Evolutionary conservation across 2,888 invertebrate species (phyloP), one percentile per base, ranked within the genome.

Genomic region (Orthosia incerta): DNA sequence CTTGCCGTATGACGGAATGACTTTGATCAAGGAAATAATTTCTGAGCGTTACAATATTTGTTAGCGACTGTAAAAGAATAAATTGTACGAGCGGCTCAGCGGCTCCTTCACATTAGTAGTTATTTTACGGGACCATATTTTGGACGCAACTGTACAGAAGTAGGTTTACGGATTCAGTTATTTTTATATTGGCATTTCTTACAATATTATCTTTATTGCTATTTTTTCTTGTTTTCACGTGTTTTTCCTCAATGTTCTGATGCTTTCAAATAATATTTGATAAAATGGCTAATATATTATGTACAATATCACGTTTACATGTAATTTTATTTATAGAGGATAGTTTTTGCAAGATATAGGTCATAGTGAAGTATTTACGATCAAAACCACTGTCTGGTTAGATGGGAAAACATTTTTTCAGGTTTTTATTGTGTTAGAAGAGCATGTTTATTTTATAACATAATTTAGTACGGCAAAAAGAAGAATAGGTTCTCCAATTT

Each of bases 21-120:
- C 63, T 82, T 80, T 80, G 48, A 75, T 80, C 71, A 76, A 48
- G 62, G 26, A 67, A 76, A 69, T 81, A 62, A 73, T 74, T 76
- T 71, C 20, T 13, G 53, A 61, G 46, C 69, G 63, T 67, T 64
- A 82, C 71, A 64, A 61, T 50, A 62, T 85, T 81, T 75, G 80
- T 78, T 67, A 65, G 71, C 67, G 83, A 87, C 82, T 86, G 90
- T 90, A 89, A 88, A 56, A 71, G 74, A 81, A 86, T 87, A 82
- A 84, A 86, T 84, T 86, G 84, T 85, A 86, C 83, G 83, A 85
- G 74, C 64, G 63, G 75, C 76, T 83, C 81, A 85, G 74, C 64
- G 63, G 75, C 76, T 83, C 81, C 79, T 88, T 86, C 78, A 74
- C 82, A 82, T 83, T 79, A 82, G 73, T 79, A 84, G 60, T 61